A percentile compares a stretch with the other conserved stretches of the same genome.
These are phyloP conservation scores for Anomalospiza imberbis DNA, from an alignment of 2,797 vertebrate genomes.

Conservation along the genomic window DNA sequence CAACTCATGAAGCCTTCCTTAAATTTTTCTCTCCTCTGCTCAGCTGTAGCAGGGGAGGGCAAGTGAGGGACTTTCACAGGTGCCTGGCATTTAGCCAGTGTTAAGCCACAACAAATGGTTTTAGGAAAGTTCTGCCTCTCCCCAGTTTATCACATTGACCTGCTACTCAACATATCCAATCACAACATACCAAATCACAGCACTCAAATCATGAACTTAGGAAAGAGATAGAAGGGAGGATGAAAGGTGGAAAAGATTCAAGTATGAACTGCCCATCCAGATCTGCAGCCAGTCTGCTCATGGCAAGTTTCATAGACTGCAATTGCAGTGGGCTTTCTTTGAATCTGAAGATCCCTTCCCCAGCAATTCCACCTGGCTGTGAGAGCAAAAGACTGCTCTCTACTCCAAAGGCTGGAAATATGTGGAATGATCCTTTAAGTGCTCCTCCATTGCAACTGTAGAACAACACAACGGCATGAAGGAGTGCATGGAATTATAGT, in stretches of 20 bases:
- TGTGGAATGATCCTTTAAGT: background rate
- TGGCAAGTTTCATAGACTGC: background rate
- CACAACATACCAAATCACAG: background rate
- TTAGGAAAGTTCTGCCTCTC: background rate
- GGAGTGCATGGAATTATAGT: background rate
- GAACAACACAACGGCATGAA: background rate
- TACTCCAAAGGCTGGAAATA: background rate
- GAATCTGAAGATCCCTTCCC: background rate
- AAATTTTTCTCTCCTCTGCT: background rate
- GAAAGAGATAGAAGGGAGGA: background rate
- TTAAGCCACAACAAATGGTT: background rate
- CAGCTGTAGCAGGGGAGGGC: background rate
- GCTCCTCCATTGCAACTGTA: background rate
- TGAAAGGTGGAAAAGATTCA: background rate
- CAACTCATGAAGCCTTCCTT: background rate
- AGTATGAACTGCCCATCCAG: background rate
- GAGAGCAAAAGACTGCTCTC: background rate
- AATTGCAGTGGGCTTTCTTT: background rate
- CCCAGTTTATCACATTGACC: background rate
- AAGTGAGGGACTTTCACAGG: background rate
- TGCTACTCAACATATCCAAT: background rate
- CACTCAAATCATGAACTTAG: background rate
- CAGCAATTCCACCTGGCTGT: background rate
- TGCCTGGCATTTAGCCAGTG: background rate
- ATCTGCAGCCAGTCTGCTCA: background rate